Conservation (phyloP, 1,140 invertebrate genomes). For the Macrostomum lignano region DNA sequence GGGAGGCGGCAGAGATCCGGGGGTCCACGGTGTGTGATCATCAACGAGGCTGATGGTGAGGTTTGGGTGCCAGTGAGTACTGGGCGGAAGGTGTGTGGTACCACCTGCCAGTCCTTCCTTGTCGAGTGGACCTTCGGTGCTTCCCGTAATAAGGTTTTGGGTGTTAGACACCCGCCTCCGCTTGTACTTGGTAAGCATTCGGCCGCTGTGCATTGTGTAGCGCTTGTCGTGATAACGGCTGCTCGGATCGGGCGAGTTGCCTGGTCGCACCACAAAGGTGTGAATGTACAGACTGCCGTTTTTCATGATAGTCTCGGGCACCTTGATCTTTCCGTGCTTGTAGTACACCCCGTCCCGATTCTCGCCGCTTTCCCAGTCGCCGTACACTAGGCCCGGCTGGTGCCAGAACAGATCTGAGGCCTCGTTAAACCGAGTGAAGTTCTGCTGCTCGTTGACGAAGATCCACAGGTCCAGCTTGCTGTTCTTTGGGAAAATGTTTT, state of each 20-base stretch:
- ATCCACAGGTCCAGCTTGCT: conserved; percentile 45
- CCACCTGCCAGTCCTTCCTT: background rate
- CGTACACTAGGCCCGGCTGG: conserved; percentile 54
- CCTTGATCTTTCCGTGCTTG: conserved; percentile 35
- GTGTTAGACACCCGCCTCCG: background rate
- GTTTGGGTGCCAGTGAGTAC: conserved; percentile 81
- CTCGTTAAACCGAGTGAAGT: conserved; percentile 34
- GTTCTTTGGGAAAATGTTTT: conserved; percentile 3
- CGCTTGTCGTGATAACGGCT: conserved; percentile 21
- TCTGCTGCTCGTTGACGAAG: conserved; percentile 51
- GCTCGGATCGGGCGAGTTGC: conserved; percentile 46
- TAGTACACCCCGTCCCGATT: conserved; percentile 48
- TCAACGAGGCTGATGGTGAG: conserved; percentile 72
- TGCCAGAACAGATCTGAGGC: conserved; percentile 48
- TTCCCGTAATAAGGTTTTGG: conserved; percentile 2
- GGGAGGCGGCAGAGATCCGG: conserved; percentile 51
- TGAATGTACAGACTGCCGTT: conserved; percentile 84
- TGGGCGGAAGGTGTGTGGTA: conserved; percentile 1
- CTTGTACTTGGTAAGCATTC: conserved; percentile 4
- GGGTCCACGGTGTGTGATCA: conserved; percentile 72
- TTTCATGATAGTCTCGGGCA: conserved; percentile 32
- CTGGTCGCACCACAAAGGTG: conserved; percentile 49
- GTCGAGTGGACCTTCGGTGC: background rate
- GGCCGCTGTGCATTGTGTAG: conserved; percentile 12
- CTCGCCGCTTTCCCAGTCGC: conserved; percentile 61